Base-by-base conservation (phyloP, 1,140 invertebrate genomes). In the Aphelinus certus region DNA sequence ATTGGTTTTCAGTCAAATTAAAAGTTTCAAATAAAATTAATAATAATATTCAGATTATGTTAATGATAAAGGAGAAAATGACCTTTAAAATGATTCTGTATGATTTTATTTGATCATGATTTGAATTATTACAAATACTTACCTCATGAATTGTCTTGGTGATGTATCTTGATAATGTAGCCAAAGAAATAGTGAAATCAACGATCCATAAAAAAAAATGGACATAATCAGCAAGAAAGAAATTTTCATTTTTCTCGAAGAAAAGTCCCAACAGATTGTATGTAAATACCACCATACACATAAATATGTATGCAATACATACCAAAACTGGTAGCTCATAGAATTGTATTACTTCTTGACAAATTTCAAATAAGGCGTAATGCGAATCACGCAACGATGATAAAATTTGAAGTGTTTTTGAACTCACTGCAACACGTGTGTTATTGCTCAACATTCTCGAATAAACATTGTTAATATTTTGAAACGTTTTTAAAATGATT, bases 291-390 rank as follows among this genome's bases (percentile, higher is more conserved):
- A 71, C 42, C 3, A 71, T n/a, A 46, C 49, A 71, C 1, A 55
- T 9, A 3, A 71, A 71, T n/a, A 71, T 63, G 49, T 71, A 71
- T 2, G 51, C 55, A 3, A 71, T 55, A n/a, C 56, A 47, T 1
- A 3, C 56, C 45, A 70, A 51, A 26, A 70, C 55, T 0, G 57
- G 47, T 4, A 60, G 3, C 4, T 63, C 69, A 6, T 63, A 71
- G 46, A 71, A 71, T 4, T 48, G 10, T 0, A n/a, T 7, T 5
- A 71, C 69, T 3, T 71, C 69, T 4, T 3, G 26, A 6, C 58
- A 62, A 53, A 63, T 26, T 43, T 55, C 7, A 10, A 60, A 3
- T n/a, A 60, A 7, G 7, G 67, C n/a, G 47, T 48, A 48, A 49
- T 70, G 67, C 9, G 55, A 42, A 6, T 49, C 9, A 0, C 56